Evolutionary conservation across 2,113 vertebrate genomes (phyloP), one percentile per base, ranked within the genome.

Genomic region (Rutilus rutilus): DNA sequence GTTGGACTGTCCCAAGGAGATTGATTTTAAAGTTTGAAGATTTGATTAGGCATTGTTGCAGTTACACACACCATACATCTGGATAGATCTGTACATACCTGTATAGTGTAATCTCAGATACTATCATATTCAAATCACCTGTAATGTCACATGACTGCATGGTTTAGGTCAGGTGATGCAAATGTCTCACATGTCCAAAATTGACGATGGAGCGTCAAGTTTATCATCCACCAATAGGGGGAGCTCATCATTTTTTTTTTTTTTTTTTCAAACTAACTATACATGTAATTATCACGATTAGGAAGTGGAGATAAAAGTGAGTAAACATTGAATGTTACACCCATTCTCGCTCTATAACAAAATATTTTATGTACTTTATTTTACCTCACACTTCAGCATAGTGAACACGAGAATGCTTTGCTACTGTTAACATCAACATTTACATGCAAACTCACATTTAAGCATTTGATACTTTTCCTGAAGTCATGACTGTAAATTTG

Each of bases 131-230:
- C 45, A 52, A 33, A 21, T 36, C 0, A 82, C 23, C 19, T 73
- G n/a, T 73, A 36, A 57, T 57, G 33, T 83, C 82, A 83, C 67
- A 25, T 83, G 82, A 73, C 50, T 59, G 8, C 23, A 71, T 14
- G 11, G 3, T 30, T 73, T 23, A 71, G 17, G 27, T 71, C 64
- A 82, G 64, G 64, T 82, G 64, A 82, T 71, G 65, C 50, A 52
- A 78, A 78, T 25, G 47, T 74, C 23, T 74, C 73, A 76, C 62
- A 15, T 50, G n/a, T 33, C 25, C 25, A 19, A 33, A 25, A 77
- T 33, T 52, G 15, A 80, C 25, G 60, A 45, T 25, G 2, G 39
- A 50, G 25, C 27, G 6, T 8, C 21, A n/a, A 15, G 15, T 52
- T 50, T 14, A 52, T 69, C 12, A 21, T 33, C 45, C 45, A n/a